These are phyloP conservation scores for Mico argentatus DNA, from an alignment of 2,797 vertebrate species.

Conservation along the genomic window DNA sequence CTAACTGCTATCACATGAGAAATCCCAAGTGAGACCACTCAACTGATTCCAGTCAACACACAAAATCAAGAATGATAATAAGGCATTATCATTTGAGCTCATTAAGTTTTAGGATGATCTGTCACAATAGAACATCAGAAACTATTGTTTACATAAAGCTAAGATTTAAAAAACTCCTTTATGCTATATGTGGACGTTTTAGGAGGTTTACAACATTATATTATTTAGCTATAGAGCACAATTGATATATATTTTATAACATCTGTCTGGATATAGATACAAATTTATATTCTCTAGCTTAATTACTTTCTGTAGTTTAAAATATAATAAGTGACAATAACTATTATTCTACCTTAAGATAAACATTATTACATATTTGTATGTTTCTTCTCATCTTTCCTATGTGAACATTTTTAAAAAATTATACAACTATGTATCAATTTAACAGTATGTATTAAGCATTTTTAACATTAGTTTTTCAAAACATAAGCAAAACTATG, in stretches of 20 bases:
- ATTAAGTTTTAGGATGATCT: background rate
- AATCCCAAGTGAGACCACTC: background rate
- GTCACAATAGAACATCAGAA: background rate
- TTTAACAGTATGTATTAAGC: background rate
- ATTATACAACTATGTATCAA: background rate
- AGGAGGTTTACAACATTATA: background rate
- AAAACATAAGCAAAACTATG: background rate
- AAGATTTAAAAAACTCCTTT: background rate
- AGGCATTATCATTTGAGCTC: background rate
- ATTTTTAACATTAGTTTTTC: conserved; percentile 23
- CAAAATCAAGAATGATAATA: background rate
- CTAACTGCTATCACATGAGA: background rate
- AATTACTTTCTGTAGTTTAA: background rate
- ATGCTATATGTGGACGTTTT: background rate
- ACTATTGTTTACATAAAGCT: background rate
- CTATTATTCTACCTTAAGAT: background rate
- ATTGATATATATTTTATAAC: background rate
- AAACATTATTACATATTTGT: conserved; percentile 26
- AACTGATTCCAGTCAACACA: background rate
- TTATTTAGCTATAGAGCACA: background rate
- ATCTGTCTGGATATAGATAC: background rate
- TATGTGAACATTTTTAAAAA: background rate
- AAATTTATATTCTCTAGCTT: background rate
- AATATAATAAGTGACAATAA: background rate
- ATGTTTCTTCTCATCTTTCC: background rate